Base-by-base conservation (phyloP, 2,113 vertebrate species). In the Megaleporinus macrocephalus region DNA sequence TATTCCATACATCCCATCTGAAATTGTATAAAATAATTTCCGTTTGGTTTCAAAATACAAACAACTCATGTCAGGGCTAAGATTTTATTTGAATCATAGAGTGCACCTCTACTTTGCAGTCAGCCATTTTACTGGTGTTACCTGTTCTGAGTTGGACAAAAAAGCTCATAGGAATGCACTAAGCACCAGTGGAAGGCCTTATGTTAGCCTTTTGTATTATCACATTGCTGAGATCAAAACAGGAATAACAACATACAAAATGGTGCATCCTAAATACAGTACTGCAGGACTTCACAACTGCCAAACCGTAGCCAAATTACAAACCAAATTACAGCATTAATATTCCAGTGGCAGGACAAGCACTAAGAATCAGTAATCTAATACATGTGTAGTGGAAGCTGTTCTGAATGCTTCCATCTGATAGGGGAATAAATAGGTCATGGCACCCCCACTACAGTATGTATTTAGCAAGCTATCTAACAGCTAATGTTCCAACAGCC, bases 351-450 rank as follows among this genome's bases (percentile, higher is more conserved):
- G 36, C 36, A 73, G 70, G 3, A 33, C 26, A 62, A 41, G 70
- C 53, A 75, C 70, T 84, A 81, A 57, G 53, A 72, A 88, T 86
- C 61, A 83, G 49, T 89, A 84, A 89, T 88, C 72, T 84, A 85
- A 85, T 87, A 83, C 73, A 85, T 80, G 77, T 82, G 66, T 80
- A 30, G 27, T 78, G 33, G 66, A 73, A 88, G 70, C 53, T 26
- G n/a, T 86, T 82, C 78, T 27, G 72, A 85, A 88, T 59, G 63
- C 59, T 78, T 74, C 73, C 78, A 80, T 80, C 84, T 82, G 86
- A 81, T 80, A 75, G 70, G 78, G 84, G 80, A 71, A 73, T 74
- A 89, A 84, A 87, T 61, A 76, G 81, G 81, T 86, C 80, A 86
- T 76, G 59, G 29, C 6, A 10, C 78, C 71, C 29, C 71, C 9